A percentile compares a stretch with the other conserved stretches of the same genome.
These are phyloP conservation scores for Halcyon leucocephala DNA, from an alignment of 2,797 vertebrate species.

Conservation along the genomic window DNA sequence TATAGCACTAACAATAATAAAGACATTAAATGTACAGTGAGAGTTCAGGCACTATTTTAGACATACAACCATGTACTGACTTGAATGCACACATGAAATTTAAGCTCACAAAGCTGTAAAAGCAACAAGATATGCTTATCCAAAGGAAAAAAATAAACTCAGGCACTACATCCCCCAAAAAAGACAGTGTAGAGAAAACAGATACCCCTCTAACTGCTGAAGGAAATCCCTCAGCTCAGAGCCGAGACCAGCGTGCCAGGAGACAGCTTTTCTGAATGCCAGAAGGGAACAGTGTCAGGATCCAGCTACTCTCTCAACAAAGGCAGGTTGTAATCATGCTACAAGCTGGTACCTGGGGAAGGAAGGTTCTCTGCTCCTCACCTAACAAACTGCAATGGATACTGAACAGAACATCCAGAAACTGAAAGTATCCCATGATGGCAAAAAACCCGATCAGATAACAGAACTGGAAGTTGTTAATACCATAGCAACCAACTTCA, in stretches of 20 bases:
- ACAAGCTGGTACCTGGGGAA: neutral
- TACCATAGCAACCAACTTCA: constrained; percentile 13
- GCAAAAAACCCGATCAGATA: neutral
- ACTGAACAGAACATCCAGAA: neutral
- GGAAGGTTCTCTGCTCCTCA: neutral
- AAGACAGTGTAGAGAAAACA: neutral
- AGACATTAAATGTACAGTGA: neutral
- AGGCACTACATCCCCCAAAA: neutral
- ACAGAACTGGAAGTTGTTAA: neutral
- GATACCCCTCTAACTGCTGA: neutral
- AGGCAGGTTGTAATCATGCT: neutral
- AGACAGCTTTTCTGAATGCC: neutral
- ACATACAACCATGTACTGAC: neutral
- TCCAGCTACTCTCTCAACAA: neutral
- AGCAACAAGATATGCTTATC: neutral
- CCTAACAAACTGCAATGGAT: neutral
- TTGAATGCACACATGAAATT: neutral
- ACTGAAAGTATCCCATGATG: neutral
- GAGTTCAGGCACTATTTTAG: neutral
- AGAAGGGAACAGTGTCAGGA: neutral
- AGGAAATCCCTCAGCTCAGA: neutral
- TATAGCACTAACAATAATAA: neutral
- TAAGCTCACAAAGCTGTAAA: neutral
- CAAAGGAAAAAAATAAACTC: neutral
- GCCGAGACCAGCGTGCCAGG: neutral